Conservation (phyloP, 2,113 vertebrate genomes). For the Microtus ochrogaster region DNA sequence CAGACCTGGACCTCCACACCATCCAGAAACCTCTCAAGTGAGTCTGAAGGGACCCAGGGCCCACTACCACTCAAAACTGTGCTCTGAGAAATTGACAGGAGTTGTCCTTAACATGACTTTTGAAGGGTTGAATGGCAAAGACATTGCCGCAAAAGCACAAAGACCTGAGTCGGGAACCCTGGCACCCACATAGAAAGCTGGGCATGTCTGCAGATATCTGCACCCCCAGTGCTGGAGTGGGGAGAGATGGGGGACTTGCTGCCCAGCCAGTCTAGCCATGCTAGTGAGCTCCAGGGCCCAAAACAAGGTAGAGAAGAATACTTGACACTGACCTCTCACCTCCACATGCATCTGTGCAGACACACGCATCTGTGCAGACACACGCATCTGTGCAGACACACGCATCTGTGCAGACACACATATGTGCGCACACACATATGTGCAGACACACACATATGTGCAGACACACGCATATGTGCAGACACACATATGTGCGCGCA, state of each 20-base stretch:
- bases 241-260: neutral
- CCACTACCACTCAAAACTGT: rapidly evolving
- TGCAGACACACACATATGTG: neutral
- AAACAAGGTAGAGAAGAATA: neutral
- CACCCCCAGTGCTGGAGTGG: neutral
- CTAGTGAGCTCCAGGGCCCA: no score
- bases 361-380: rapidly evolving
- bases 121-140: neutral
- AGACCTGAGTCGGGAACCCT: no score
- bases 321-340: neutral
- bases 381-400: neutral
- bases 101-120: rapidly evolving
- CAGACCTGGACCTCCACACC: rapidly evolving
- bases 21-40: rapidly evolving
- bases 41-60: rapidly evolving
- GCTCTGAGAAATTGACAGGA: rapidly evolving
- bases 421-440: neutral
- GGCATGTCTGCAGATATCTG: neutral
- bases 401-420: rapidly evolving
- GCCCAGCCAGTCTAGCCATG: no score
- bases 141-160: neutral
- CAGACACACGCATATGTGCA: no score
- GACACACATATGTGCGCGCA: no score
- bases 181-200: neutral
- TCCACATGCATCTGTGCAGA: neutral